Evolutionary conservation across 2,888 invertebrate genomes (phyloP), one percentile per base, ranked within the genome.

Genomic region (Mystacides longicornis): DNA sequence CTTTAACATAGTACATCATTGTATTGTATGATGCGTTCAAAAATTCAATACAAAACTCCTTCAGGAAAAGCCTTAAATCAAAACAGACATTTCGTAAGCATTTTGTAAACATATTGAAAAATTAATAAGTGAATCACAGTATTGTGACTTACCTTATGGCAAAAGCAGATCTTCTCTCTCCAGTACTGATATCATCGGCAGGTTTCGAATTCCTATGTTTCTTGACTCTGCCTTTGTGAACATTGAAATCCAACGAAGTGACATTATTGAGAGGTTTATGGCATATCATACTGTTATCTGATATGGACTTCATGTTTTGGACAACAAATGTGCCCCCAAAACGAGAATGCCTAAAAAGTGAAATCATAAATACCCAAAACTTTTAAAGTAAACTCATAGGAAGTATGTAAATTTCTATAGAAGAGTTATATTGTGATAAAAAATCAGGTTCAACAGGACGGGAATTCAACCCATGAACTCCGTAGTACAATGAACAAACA

Each of bases 241-340:
- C 71, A 69, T 88, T 89, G 63, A 96, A 92, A 66, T 88, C 83
- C 63, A 96, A 73, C 55, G 84, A 81, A 42, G 86, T 82, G 56
- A 90, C 80, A 67, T 87, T 86, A 64, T 83, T 83, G 52, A 93
- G 73, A 2, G 93, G 87, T 69, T 92, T 93, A 69, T 95, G 89
- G 67, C 87, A 89, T 64, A 97, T 89, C 57, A 93, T 75, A 66
- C 94, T 90, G 65, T 88, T 87, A 62, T 93, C 88, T 62, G 90
- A 88, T 67, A 96, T 86, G 20, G 96, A 93, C 72, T 95, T 95
- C 81, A 97, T 84, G 69, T 96, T 93, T 69, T 89, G 85, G 18
- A 98, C 83, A 0, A 90, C 86, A 74, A 86, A 98, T 7, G 95
- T 94, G 51, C 97, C 96, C 27, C 94, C 93, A 69, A 97, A 97